Evolutionary conservation across 2,797 vertebrate species (phyloP), one percentile per base, ranked within the genome.

Genomic region (Arnoldichthys spilopterus): DNA sequence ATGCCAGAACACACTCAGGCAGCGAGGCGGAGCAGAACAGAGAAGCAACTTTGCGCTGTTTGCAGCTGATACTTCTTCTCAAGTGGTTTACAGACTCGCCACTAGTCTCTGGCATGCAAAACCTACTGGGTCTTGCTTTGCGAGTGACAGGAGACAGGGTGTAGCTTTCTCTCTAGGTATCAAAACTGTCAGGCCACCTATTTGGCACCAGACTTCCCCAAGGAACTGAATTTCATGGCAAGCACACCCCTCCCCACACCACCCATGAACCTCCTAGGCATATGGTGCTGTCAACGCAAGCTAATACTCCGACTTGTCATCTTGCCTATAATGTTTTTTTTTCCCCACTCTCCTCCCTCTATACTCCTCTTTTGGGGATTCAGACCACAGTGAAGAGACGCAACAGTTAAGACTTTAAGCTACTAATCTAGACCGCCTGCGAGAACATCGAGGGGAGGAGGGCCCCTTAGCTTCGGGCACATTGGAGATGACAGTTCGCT

Each of bases 231-330:
- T 72, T 80, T 24, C 40, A 51, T 8, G 16, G 54, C 68, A 74
- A 81, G 78, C 13, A 67, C 56, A 58, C 58, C 61, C 68, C 63
- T 32, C 37, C 4, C 56, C 61, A n/a, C n/a, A n/a, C 67, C 74
- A 47, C 54, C 3, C 61, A 5, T 77, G n/a, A n/a, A 18, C 71
- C 71, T 83, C 59, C 73, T 2, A 76, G 54, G 77, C 81, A 85
- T 86, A 84, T 88, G 87, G 68, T 28, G 62, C 82, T 85, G 87
- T 86, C 85, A 85, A 59, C 53, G 72, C 69, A 62, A 78, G 64
- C 80, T 83, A 81, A 77, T 79, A 43, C 43, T 63, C n/a, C 49
- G 58, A 72, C 80, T 85, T 81, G 51, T 80, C 79, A 82, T 76
- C 47, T 51, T 77, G 64, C 24, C 74, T 61, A 71, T 77, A 74